phyloP scores from a whole-genome alignment of 2,113 vertebrate species.

The Salminus brasiliensis region DNA sequence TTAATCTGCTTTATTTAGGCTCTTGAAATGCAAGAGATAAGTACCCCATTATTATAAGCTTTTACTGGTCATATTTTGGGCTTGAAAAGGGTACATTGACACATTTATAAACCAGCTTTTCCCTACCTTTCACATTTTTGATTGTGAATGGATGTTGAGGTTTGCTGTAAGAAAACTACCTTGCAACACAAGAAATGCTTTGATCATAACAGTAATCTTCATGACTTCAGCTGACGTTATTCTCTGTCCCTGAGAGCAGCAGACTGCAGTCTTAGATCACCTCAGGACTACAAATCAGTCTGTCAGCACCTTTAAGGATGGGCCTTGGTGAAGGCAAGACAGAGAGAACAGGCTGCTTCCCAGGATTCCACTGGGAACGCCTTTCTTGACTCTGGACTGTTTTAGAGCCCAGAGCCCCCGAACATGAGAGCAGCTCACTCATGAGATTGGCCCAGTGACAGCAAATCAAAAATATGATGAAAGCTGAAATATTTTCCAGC shows the following conservation, averaged over 20 bases:
- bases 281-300: slow-evolving; percentile 6
- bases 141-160: background rate
- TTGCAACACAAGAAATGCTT: background rate
- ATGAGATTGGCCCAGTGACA: background rate
- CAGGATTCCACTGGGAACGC: background rate
- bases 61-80: no score
- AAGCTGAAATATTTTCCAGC: background rate
- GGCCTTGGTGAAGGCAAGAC: background rate
- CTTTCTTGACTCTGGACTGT: background rate
- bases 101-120: no score
- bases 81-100: no score
- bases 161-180: background rate
- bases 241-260: slow-evolving; percentile 4
- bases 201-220: slow-evolving; percentile 12
- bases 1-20: no score
- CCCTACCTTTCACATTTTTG: no score
- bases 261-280: slow-evolving; percentile 7
- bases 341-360: background rate
- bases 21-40: no score
- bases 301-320: slow-evolving; percentile 7
- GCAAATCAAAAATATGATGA: no score
- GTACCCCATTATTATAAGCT: no score
- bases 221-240: background rate
- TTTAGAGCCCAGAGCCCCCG: background rate
- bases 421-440: background rate